phyloP scores from a whole-genome alignment of 2,113 vertebrate species.

The Chamaea fasciata region DNA sequence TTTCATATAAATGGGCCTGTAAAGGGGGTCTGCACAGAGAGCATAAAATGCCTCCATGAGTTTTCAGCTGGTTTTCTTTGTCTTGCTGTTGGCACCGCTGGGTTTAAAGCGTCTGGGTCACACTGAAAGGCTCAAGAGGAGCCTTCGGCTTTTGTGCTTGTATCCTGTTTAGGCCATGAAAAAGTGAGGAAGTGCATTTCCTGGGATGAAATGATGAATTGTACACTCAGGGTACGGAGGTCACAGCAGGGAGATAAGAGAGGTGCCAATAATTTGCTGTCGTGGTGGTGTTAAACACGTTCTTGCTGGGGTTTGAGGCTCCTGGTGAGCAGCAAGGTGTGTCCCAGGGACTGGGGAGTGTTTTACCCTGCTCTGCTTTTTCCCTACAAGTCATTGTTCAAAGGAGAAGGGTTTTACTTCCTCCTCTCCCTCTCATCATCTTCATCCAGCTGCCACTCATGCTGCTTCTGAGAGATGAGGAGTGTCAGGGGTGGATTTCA shows the following conservation, averaged over 20 bases:
- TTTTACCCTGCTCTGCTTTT: not conserved
- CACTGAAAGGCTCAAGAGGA: not conserved
- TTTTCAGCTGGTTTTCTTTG: not conserved
- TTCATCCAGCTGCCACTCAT: not conserved
- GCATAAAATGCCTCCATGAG: not conserved
- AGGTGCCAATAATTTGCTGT: not conserved
- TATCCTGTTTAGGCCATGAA: not conserved
- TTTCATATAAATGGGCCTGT: not conserved
- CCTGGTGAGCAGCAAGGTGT: not conserved
- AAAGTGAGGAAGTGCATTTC: not conserved
- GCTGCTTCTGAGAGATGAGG: not conserved
- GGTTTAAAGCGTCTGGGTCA: not conserved
- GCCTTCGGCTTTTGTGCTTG: not conserved
- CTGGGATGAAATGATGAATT: not conserved
- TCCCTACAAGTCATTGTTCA: fast-evolving
- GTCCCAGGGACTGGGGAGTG: not conserved
- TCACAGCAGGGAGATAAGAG: not conserved
- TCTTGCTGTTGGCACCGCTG: not conserved
- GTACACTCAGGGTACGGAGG: not conserved
- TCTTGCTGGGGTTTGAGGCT: not conserved
- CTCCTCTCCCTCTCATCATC: not conserved
- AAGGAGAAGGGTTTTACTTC: not conserved
- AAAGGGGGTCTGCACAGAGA: not conserved
- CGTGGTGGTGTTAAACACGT: fast-evolving
- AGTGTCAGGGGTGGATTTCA: not conserved